Base-by-base conservation (phyloP, 2,797 vertebrate genomes). In the Labroides dimidiatus region DNA sequence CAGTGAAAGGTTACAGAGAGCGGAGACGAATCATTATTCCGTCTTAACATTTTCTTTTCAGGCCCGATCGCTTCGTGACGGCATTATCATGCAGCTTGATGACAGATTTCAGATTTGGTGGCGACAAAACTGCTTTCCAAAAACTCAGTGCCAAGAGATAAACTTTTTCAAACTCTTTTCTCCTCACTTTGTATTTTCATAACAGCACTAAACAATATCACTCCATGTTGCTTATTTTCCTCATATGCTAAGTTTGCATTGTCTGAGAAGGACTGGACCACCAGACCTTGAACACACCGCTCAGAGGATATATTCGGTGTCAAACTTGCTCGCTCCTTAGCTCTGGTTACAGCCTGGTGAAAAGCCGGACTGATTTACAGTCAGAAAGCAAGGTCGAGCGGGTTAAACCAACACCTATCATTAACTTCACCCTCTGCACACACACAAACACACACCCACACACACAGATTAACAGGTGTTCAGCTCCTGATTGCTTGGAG, bases 341-440 rank as follows among this genome's bases (percentile, higher is more conserved):
- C 78, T 91, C 85, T 43, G 36, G 86, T 92, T 92, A 83, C 92
- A 72, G 54, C 66, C 72, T 43, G 75, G 72, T 85, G 89, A 92
- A 86, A 87, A 88, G 87, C 81, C 84, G 21, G 72, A 71, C 81
- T 88, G 90, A 91, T 91, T 92, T 92, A 91, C 91, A 83, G 84
- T 76, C 67, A 21, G 58, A 59, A 62, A 72, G 73, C 75, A 70
- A 87, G 84, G 82, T 84, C 74, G 16, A 19, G 68, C 11, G 71
- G 76, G 74, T 91, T 89, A 91, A 81, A 77, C 79, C 48, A 88
- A 88, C 78, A 76, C 59, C 59, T 78, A 80, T 79, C 77, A 51
- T 61, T 75, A 69, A 59, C 72, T 56, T 64, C n/a, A 43, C 56
- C 72, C 49, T 58, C 48, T 68, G 47, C 47, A n/a, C 53, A 24